Base-by-base conservation (phyloP, 2,888 invertebrate genomes). In the Ectemnius continuus region DNA sequence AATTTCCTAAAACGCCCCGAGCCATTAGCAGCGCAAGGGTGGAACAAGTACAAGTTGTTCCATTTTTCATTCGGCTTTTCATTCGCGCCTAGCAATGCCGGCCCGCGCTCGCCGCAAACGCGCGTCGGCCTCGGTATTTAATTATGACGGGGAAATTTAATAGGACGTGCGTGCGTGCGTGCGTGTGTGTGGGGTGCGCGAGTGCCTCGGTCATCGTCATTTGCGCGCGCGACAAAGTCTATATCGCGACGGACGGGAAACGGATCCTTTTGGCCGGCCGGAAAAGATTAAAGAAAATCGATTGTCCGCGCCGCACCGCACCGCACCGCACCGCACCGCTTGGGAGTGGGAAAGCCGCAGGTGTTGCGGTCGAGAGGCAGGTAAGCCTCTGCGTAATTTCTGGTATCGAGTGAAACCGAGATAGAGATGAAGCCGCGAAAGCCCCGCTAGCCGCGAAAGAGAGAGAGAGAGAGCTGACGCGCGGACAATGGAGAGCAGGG, bases 261-360 rank as follows among this genome's bases (percentile, higher is more conserved):
- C 8, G 63, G 67, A 78, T 79, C 73, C 70, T 77, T 78, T 76
- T 28, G 74, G 67, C 60, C 60, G 26, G 48, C 56, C 70, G 36
- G 36, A 36, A 36, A 36, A 77, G 84, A 84, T 85, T 83, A 84
- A 82, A 73, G 82, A 84, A 84, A 85, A 85, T 84, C 84, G 81
- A 85, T 85, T 73, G 64, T 52, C 52, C 4, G 52, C 16, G 16
- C 52, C 57, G 62, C 5, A n/a, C n/a, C n/a, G n/a, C n/a, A n/a
- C n/a, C n/a, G n/a, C n/a, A n/a, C n/a, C n/a, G n/a, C n/a, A n/a
- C n/a, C n/a, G 62, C 61, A n/a, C 6, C 52, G 63, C 36, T 18
- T 52, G 52, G 36, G 68, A 61, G 61, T 77, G 78, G 76, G 78
- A 79, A 83, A 78, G 77, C 72, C 77, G 76, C 85, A 85, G 84